These are phyloP conservation scores for Tachina lurida DNA, from an alignment of 2,888 invertebrate genomes.

Conservation along the genomic window DNA sequence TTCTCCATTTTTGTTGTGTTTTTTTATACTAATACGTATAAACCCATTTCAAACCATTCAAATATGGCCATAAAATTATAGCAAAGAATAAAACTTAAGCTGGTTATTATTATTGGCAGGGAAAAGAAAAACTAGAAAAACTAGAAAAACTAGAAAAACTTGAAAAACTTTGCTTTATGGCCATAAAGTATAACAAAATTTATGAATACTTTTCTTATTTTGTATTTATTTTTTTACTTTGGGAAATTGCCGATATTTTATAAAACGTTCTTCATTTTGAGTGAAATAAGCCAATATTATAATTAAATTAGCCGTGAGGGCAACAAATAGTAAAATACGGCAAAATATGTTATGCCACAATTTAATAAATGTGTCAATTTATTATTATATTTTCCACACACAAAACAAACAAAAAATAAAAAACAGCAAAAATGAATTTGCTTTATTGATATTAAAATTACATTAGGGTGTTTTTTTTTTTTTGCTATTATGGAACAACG, in stretches of 20 bases:
- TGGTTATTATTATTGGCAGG: constrained; percentile 64
- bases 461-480: constrained; percentile 37
- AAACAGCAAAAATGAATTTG: constrained; percentile 13
- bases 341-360: constrained; percentile 46
- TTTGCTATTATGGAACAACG: constrained; percentile 23
- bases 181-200: constrained; percentile 31
- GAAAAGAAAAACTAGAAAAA: constrained; percentile 20
- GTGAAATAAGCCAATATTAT: constrained; percentile 14
- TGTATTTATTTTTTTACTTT: constrained; percentile 38
- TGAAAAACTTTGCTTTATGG: constrained; percentile 24
- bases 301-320: constrained; percentile 42
- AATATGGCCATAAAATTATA: constrained; percentile 25
- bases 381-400: constrained; percentile 2
- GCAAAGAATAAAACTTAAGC: constrained; percentile 46
- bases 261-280: constrained; percentile 9
- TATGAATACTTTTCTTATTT: neutral
- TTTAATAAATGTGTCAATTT: constrained; percentile 60
- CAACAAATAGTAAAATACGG: neutral
- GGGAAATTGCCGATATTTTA: constrained; percentile 20
- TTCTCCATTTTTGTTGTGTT: neutral
- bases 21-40: neutral
- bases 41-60: constrained; percentile 15
- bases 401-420: too few relatives aligned
- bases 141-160: too few relatives aligned
- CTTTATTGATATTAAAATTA: constrained; percentile 50